Conservation (phyloP, 2,797 vertebrate species). For the Esox masquinongy region DNA sequence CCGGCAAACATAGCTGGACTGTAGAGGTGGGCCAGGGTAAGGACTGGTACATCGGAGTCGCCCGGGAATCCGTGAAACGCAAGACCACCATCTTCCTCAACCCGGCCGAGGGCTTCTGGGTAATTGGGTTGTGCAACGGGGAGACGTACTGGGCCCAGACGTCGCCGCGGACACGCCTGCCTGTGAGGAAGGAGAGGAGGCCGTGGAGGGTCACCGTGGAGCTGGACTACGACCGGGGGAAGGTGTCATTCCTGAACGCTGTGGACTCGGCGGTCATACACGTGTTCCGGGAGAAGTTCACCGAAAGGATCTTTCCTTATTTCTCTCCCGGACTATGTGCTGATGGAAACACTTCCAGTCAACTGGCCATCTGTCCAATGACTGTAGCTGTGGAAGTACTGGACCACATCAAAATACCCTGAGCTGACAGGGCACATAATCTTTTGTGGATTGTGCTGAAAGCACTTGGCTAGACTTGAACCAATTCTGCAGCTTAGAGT, state of each 20-base stretch:
- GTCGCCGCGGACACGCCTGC: slow-evolving; percentile 46
- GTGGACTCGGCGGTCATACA: slow-evolving; percentile 52
- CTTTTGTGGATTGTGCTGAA: too few relatives aligned
- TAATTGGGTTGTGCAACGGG: slow-evolving; percentile 56
- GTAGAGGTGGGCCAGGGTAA: slow-evolving; percentile 57
- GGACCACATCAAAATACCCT: not conserved
- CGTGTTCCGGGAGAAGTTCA: slow-evolving; percentile 65
- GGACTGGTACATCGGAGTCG: slow-evolving; percentile 70
- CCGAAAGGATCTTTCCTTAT: slow-evolving; percentile 66
- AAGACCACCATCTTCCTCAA: slow-evolving; percentile 58
- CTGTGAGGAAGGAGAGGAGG: slow-evolving; percentile 60
- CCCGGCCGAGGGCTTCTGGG: slow-evolving; percentile 70
- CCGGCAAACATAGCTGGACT: slow-evolving; percentile 70
- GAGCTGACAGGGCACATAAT: not conserved
- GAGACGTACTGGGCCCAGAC: slow-evolving; percentile 66
- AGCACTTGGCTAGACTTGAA: too few relatives aligned
- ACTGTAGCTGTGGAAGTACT: slow-evolving; percentile 21
- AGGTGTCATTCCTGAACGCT: slow-evolving; percentile 61
- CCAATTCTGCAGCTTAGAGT: too few relatives aligned
- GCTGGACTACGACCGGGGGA: slow-evolving; percentile 70
- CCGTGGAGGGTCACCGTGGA: slow-evolving; percentile 61
- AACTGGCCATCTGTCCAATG: slow-evolving; percentile 58
- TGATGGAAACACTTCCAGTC: slow-evolving; percentile 29
- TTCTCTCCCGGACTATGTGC: slow-evolving; percentile 61
- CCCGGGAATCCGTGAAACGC: slow-evolving; percentile 62